These are phyloP conservation scores for Hymenopus coronatus DNA, from an alignment of 2,888 invertebrate genomes.

Conservation along the genomic window DNA sequence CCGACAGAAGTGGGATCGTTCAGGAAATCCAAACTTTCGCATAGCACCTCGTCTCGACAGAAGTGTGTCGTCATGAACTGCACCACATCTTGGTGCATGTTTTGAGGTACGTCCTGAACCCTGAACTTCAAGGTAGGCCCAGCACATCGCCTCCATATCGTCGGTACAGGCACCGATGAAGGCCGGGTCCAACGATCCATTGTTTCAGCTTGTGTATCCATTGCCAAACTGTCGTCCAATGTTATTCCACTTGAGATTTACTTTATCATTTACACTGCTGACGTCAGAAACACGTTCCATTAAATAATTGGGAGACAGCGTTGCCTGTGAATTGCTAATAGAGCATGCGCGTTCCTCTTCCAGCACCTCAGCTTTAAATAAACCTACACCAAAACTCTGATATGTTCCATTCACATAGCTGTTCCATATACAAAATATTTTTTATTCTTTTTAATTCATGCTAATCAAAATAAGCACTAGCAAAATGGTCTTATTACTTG, in stretches of 20 bases:
- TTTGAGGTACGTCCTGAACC: conserved; percentile 53
- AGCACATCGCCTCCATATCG: conserved; percentile 49
- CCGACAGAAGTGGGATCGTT: conserved; percentile 37
- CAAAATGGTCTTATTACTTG: no score
- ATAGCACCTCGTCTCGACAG: conserved; percentile 40
- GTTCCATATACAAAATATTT: no score
- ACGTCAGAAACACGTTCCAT: neutral
- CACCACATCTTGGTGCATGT: conserved; percentile 47
- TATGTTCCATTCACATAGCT: no score
- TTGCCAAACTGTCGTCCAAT: neutral
- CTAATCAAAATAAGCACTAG: no score
- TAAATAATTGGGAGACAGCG: neutral
- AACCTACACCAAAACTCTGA: no score
- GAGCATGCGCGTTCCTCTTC: no score
- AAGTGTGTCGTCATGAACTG: conserved; percentile 49
- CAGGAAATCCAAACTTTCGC: conserved; percentile 27
- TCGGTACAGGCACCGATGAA: conserved; percentile 45
- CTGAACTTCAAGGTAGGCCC: conserved; percentile 47
- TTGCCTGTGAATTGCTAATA: no score
- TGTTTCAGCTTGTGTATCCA: neutral
- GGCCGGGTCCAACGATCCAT: conserved; percentile 46
- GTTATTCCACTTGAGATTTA: neutral
- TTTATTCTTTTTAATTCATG: no score
- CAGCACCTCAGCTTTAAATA: no score
- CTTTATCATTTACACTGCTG: neutral